Percentiles rank a stretch among this genome's conserved stretches.
Evolutionary conservation across 2,888 invertebrate species (phyloP).

Genomic region (Argyresthia goedartella): DNA sequence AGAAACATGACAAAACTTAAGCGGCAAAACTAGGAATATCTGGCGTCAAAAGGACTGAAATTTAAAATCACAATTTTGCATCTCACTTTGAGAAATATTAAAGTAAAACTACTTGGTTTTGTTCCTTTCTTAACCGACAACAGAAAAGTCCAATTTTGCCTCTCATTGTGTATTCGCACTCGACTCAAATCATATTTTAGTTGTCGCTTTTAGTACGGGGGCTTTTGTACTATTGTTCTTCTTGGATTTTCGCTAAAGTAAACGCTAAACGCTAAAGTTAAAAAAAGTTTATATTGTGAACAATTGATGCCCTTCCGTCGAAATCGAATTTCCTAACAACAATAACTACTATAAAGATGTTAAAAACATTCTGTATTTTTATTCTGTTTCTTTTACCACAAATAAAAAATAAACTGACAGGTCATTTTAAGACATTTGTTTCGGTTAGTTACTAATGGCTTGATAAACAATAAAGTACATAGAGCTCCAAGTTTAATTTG

Average conservation of each 20-base stretch:
- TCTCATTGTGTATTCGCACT: slow-evolving; percentile 43
- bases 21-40: neutral
- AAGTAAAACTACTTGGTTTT: slow-evolving; percentile 28
- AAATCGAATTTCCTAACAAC: neutral
- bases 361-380: neutral
- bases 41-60: neutral
- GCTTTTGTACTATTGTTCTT: neutral
- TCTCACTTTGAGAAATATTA: slow-evolving; percentile 28
- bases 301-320: neutral
- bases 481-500: too few relatives aligned
- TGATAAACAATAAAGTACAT: too few relatives aligned
- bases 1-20: neutral
- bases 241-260: neutral
- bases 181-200: slow-evolving; percentile 41
- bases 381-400: too few relatives aligned
- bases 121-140: slow-evolving; percentile 31
- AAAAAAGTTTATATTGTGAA: too few relatives aligned
- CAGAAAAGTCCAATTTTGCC: slow-evolving; percentile 40
- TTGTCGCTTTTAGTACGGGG: slow-evolving; percentile 21
- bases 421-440: too few relatives aligned
- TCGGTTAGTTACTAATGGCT: too few relatives aligned
- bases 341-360: neutral
- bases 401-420: too few relatives aligned
- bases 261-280: too few relatives aligned
- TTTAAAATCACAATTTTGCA: slow-evolving; percentile 18